Conservation (phyloP, 2,888 invertebrate genomes). For the Cylloceria caligata region DNA sequence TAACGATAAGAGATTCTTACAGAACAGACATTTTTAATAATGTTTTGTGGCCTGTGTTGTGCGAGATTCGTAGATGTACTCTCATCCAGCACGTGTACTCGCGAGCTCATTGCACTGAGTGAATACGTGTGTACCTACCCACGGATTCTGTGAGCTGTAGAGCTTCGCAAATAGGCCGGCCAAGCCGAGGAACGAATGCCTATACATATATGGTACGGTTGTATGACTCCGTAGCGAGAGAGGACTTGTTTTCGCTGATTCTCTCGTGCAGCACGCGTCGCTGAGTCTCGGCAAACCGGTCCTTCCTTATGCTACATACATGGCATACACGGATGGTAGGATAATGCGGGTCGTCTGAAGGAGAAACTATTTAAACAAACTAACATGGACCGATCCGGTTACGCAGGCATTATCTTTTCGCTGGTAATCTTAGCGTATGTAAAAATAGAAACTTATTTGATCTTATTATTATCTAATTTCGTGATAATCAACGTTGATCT, state of each 20-base stretch:
- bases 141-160: slow-evolving; percentile 15
- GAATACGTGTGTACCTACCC: slow-evolving; percentile 11
- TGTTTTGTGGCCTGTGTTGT: too few relatives aligned
- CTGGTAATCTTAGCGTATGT: too few relatives aligned
- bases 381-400: too few relatives aligned
- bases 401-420: too few relatives aligned
- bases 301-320: slow-evolving; percentile 20
- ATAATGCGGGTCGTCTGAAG: slow-evolving; percentile 1
- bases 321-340: neutral
- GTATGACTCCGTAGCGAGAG: slow-evolving; percentile 28
- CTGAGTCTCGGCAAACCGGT: slow-evolving; percentile 55
- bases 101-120: slow-evolving; percentile 9
- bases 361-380: neutral
- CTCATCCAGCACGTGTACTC: slow-evolving; percentile 31
- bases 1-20: too few relatives aligned
- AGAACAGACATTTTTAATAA: too few relatives aligned
- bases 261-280: slow-evolving; percentile 47
- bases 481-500: too few relatives aligned
- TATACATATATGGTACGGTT: slow-evolving; percentile 9
- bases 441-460: too few relatives aligned
- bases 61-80: slow-evolving; percentile 12
- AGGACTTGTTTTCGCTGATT: slow-evolving; percentile 55
- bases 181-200: slow-evolving; percentile 19
- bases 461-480: too few relatives aligned
- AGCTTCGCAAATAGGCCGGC: slow-evolving; percentile 40